A percentile compares a stretch with the other conserved stretches of the same genome.
Evolutionary conservation across 1,140 invertebrate species (phyloP).

Genomic region (Caenorhabditis remanei): DNA sequence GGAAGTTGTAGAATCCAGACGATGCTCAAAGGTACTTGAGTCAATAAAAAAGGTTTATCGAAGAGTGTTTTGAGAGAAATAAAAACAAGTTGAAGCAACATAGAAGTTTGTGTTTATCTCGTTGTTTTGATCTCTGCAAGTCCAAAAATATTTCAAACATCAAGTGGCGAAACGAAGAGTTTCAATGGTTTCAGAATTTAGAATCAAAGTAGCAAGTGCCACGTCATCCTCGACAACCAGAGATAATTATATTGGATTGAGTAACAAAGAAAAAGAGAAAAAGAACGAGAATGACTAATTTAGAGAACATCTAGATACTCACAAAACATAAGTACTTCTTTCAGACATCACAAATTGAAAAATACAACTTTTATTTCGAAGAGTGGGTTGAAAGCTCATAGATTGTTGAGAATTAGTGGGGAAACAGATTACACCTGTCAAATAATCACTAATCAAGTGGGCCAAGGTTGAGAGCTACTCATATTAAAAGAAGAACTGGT

Average conservation of each 20-base stretch:
- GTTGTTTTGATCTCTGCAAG: no score
- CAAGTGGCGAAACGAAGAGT: no score
- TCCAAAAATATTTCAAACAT: no score
- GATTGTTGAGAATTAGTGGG: neutral
- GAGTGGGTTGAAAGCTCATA: neutral
- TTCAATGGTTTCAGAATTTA: neutral
- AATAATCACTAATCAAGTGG: no score
- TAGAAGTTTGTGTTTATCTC: neutral
- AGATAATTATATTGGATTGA: slow-evolving; percentile 24
- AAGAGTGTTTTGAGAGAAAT: neutral
- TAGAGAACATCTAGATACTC: slow-evolving; percentile 21
- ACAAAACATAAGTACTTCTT: neutral
- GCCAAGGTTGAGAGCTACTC: no score
- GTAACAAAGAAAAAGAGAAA: neutral
- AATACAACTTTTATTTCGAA: neutral
- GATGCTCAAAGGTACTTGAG: neutral
- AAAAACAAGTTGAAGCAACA: neutral
- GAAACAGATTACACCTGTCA: neutral
- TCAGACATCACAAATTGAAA: slow-evolving; percentile 4
- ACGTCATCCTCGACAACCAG: neutral
- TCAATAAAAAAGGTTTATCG: slow-evolving; percentile 9
- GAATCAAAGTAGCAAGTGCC: neutral
- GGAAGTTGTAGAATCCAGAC: neutral
- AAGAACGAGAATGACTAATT: slow-evolving; percentile 39
- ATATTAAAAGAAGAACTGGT: no score